Evolutionary conservation across 2,797 vertebrate species (phyloP), one percentile per base, ranked within the genome.

Genomic region (Poeciliopsis infans): DNA sequence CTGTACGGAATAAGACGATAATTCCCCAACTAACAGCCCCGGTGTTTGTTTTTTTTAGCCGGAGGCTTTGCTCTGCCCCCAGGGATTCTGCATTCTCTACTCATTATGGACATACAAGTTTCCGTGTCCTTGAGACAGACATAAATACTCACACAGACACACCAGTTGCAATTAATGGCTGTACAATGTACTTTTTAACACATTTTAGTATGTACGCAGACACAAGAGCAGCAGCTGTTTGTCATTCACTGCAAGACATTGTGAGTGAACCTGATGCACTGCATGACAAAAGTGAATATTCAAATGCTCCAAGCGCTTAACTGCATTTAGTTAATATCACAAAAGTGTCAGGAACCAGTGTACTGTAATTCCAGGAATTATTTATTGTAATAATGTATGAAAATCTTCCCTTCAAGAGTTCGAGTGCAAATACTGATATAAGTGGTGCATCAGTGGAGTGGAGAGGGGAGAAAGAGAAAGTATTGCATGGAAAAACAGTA

Each of bases 271-370:
- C 87, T 78, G 87, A 87, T 78, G 45, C 75, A 36, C 64, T 8
- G 79, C 53, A 47, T 47, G 71, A 59, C 78, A 61, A 84, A 87
- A 89, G 87, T 93, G 85, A 85, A 87, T 89, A 87, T 84, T 89
- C 81, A 90, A 91, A 93, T 79, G 83, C 85, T 70, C 45, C 16
- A 53, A 81, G 83, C 73, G 70, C 89, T 89, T 81, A 91, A 86
- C 87, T 91, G 88, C 86, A 85, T 94, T 92, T 93, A 94, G 94
- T 94, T 94, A 93, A 94, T 94, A 95, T 90, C 81, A 86, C 87
- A 93, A 91, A 91, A 87, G 92, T 77, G 1, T 82, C 51, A 83
- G 81, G 89, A 92, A 95, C 95, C 86, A 91, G 80, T 83, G 78
- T 83, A 83, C 85, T 82, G 85, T 92, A 92, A 94, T 95, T 94